A percentile compares a stretch with the other conserved stretches of the same genome.
Conservation (phyloP, 2,113 vertebrate species). For the Tricholaema leucomelas region DNA sequence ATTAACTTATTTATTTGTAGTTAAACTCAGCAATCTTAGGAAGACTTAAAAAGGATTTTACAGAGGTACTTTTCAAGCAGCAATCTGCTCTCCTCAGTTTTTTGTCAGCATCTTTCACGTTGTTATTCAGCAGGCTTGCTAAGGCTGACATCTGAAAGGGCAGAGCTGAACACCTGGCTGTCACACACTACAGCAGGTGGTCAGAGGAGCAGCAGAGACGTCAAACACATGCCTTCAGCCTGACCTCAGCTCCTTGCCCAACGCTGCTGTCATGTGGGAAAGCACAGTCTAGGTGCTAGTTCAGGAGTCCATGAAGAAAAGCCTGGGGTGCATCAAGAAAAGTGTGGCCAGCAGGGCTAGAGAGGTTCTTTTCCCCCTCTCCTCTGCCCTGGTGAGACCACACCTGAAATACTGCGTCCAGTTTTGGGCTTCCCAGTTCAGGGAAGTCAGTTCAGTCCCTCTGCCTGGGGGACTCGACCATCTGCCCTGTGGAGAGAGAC, state of each 20-base stretch:
- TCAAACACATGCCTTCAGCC: not conserved
- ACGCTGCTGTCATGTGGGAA: not conserved
- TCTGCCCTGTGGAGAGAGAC: no score
- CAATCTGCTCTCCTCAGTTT: not conserved
- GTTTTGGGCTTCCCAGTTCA: no score
- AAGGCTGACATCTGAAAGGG: not conserved
- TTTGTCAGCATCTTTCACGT: not conserved
- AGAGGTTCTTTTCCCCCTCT: no score
- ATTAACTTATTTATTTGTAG: not conserved
- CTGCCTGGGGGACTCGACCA: no score
- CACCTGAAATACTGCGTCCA: no score
- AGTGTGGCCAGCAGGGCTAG: no score
- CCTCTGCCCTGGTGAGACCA: no score
- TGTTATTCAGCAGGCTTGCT: not conserved
- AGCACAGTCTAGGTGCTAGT: not conserved
- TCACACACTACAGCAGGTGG: conserved; percentile 31
- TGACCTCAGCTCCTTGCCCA: conserved; percentile 56
- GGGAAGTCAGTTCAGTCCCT: no score
- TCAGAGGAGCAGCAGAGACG: not conserved
- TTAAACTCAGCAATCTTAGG: not conserved
- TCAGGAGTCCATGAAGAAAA: no score
- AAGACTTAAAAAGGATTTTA: not conserved
- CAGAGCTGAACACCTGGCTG: conserved; percentile 45
- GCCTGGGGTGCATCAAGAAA: no score
- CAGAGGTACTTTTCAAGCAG: not conserved